These are phyloP conservation scores for Microchirus variegatus DNA, from an alignment of 2,797 vertebrate genomes.

Conservation along the genomic window DNA sequence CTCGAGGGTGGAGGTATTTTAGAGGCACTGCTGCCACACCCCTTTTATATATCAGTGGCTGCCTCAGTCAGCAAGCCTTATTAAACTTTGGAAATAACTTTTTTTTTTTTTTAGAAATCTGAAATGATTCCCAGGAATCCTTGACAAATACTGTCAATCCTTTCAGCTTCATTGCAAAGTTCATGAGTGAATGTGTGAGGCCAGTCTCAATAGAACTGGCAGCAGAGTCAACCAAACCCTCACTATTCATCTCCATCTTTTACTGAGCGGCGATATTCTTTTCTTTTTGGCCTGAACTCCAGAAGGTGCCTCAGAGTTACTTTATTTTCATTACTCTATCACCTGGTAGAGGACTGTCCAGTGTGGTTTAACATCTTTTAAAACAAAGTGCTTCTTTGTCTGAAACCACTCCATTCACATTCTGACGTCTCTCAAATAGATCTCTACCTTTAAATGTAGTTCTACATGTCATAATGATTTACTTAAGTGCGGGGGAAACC, in stretches of 20 bases:
- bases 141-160: slow-evolving; percentile 26
- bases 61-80: slow-evolving; percentile 27
- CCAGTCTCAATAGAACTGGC: slow-evolving; percentile 38
- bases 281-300: slow-evolving; percentile 68
- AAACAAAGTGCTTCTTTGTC: slow-evolving; percentile 79
- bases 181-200: slow-evolving; percentile 39
- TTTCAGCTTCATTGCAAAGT: slow-evolving; percentile 51
- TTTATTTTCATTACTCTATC: slow-evolving; percentile 43
- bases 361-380: slow-evolving; percentile 73
- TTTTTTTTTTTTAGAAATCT: slow-evolving; percentile 47
- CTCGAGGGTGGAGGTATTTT: slow-evolving; percentile 28
- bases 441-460: slow-evolving; percentile 72
- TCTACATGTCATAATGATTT: slow-evolving; percentile 62
- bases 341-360: slow-evolving; percentile 76
- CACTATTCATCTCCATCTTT: slow-evolving; percentile 37
- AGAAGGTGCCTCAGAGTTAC: slow-evolving; percentile 64
- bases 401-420: slow-evolving; percentile 82
- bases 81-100: slow-evolving; percentile 70
- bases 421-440: slow-evolving; percentile 79
- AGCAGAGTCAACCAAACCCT: slow-evolving; percentile 34
- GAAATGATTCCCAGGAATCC: slow-evolving; percentile 45
- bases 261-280: slow-evolving; percentile 41
- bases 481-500: slow-evolving; percentile 35
- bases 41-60: slow-evolving; percentile 29
- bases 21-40: slow-evolving; percentile 44